Evolutionary conservation across 2,888 invertebrate genomes (phyloP).

Genomic region (Philereme vetulata): DNA sequence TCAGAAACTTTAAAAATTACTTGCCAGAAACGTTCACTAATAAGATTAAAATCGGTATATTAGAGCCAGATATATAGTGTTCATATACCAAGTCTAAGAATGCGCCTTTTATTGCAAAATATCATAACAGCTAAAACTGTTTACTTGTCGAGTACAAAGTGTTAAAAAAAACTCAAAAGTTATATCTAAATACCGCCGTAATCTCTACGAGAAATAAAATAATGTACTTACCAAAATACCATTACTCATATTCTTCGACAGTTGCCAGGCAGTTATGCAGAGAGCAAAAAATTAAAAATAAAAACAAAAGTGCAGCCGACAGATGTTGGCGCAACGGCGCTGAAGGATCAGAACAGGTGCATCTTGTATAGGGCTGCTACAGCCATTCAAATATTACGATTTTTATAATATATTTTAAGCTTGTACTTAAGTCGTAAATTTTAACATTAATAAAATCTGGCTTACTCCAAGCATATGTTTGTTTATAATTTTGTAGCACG

Average conservation of each 20-base stretch:
- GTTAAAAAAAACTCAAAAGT: no score
- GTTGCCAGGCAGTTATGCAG: conserved; percentile 64
- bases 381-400: not conserved
- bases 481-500: no score
- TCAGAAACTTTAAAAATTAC: no score
- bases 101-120: no score
- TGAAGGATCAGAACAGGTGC: conserved; percentile 77
- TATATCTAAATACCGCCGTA: not conserved
- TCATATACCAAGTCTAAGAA: no score
- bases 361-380: conserved; percentile 61
- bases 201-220: conserved; percentile 2
- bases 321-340: conserved; percentile 72
- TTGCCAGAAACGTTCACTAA: no score
- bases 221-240: conserved; percentile 54
- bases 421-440: not conserved
- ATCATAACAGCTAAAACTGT: no score
- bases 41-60: no score
- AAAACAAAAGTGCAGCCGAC: conserved; percentile 68
- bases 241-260: conserved; percentile 51
- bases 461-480: no score
- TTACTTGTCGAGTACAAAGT: no score
- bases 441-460: no score
- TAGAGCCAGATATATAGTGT: no score
- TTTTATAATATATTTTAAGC: not conserved
- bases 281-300: conserved; percentile 46